Evolutionary conservation across 37 sponge, comb jelly and placozoan species (phyloP).

Genomic region (Mnemiopsis leidyi): DNA sequence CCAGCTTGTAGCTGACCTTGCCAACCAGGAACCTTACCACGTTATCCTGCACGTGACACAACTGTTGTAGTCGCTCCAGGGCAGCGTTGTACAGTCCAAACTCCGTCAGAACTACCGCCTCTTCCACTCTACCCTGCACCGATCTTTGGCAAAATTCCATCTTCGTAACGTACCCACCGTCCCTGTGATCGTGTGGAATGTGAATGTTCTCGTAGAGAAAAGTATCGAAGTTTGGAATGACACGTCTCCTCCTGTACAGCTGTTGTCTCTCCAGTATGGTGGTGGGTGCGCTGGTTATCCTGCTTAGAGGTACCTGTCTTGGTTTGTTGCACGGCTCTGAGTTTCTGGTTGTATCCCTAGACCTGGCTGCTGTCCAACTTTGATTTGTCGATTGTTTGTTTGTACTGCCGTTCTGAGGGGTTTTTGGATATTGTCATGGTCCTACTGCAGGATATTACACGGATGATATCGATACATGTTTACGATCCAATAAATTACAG

Average conservation of each 20-base stretch:
- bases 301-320: background rate
- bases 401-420: too few species aligned
- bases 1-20: slow-evolving; percentile 36
- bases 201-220: background rate
- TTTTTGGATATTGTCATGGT: too few species aligned
- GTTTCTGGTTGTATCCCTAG: too few species aligned
- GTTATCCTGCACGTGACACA: background rate
- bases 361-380: too few species aligned
- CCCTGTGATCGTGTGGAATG: background rate
- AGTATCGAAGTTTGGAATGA: too few species aligned
- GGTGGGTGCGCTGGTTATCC: background rate
- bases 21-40: background rate
- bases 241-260: background rate
- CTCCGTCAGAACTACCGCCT: slow-evolving; percentile 15
- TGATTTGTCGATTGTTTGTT: too few species aligned
- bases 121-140: background rate
- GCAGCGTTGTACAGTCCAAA: slow-evolving; percentile 33
- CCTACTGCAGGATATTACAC: too few species aligned
- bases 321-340: background rate
- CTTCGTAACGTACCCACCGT: background rate
- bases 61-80: background rate
- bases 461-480: too few species aligned
- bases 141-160: background rate
- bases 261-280: background rate
- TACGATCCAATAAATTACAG: too few species aligned